Evolutionary conservation across 2,113 vertebrate species (phyloP).

Genomic region (Oreochromis spilurus): DNA sequence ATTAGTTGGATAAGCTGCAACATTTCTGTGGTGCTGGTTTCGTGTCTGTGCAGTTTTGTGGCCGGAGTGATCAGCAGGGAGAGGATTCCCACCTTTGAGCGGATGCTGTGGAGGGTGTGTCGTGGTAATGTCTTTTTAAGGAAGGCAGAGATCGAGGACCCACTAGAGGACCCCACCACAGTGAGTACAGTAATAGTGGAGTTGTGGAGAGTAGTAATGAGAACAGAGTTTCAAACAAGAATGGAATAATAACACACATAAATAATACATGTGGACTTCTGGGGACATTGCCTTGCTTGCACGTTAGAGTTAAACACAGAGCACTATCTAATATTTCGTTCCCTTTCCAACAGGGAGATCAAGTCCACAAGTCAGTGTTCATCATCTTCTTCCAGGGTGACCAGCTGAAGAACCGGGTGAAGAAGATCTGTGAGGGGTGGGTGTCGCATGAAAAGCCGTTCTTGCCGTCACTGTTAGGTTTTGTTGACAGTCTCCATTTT

Average conservation of each 20-base stretch:
- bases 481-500: neutral
- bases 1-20: neutral
- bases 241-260: neutral
- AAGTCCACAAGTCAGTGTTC: conserved; percentile 97
- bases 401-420: conserved; percentile 96
- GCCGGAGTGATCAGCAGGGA: conserved; percentile 95
- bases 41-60: conserved; percentile 79
- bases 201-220: neutral
- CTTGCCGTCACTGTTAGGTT: neutral
- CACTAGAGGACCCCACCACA: conserved; percentile 91
- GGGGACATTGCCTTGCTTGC: neutral
- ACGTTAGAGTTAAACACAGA: neutral
- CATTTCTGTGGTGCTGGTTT: neutral
- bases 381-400: conserved; percentile 99
- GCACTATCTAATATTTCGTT: neutral
- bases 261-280: neutral
- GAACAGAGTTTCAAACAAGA: neutral
- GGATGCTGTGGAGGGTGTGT: conserved; percentile 98
- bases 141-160: conserved; percentile 94
- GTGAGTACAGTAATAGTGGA: conserved; percentile 62
- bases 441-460: neutral
- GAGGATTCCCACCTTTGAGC: conserved; percentile 93
- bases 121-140: conserved; percentile 95
- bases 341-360: conserved; percentile 80
- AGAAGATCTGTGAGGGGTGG: conserved; percentile 99